These are phyloP conservation scores for Antheraea pernyi DNA, from an alignment of 1,140 invertebrate species.

Conservation along the genomic window DNA sequence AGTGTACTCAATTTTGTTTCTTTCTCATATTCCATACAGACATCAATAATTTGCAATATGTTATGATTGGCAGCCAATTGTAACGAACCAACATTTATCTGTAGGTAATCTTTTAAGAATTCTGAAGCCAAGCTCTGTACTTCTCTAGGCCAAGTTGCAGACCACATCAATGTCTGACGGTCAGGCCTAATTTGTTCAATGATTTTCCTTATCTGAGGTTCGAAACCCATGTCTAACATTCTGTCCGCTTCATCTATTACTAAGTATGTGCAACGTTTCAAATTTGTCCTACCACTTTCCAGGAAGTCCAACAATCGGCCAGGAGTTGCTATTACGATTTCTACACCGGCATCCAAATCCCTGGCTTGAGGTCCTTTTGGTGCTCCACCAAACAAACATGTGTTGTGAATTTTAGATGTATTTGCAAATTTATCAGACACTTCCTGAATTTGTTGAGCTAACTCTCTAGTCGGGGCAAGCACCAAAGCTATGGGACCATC, in stretches of 20 bases:
- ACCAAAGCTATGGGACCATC: slow-evolving; percentile 96
- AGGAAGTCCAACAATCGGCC: slow-evolving; percentile 97
- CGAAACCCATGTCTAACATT: slow-evolving; percentile 99
- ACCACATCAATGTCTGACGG: slow-evolving; percentile 91
- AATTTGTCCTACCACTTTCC: slow-evolving; percentile 94
- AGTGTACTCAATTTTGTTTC: slow-evolving; percentile 87
- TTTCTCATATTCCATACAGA: slow-evolving; percentile 91
- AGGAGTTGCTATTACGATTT: slow-evolving; percentile 96
- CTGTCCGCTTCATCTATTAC: slow-evolving; percentile 98
- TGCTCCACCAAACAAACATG: slow-evolving; percentile 97
- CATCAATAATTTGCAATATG: slow-evolving; percentile 95
- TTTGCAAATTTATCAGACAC: slow-evolving; percentile 95
- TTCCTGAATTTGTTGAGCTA: slow-evolving; percentile 98
- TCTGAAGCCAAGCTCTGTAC: slow-evolving; percentile 92
- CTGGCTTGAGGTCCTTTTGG: slow-evolving; percentile 91
- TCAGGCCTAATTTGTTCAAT: slow-evolving; percentile 95
- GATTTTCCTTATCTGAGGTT: slow-evolving; percentile 98
- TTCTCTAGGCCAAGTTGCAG: slow-evolving; percentile 97
- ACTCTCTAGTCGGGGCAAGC: slow-evolving; percentile 95
- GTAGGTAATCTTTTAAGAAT: slow-evolving; percentile 92
- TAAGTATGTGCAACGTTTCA: slow-evolving; percentile 95
- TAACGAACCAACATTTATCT: slow-evolving; percentile 94
- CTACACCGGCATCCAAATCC: slow-evolving; percentile 92
- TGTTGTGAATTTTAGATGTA: slow-evolving; percentile 91
- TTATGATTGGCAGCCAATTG: slow-evolving; percentile 95